Evolutionary conservation across 2,888 invertebrate species (phyloP), one percentile per base, ranked within the genome.

Genomic region (Eupithecia exiguata): DNA sequence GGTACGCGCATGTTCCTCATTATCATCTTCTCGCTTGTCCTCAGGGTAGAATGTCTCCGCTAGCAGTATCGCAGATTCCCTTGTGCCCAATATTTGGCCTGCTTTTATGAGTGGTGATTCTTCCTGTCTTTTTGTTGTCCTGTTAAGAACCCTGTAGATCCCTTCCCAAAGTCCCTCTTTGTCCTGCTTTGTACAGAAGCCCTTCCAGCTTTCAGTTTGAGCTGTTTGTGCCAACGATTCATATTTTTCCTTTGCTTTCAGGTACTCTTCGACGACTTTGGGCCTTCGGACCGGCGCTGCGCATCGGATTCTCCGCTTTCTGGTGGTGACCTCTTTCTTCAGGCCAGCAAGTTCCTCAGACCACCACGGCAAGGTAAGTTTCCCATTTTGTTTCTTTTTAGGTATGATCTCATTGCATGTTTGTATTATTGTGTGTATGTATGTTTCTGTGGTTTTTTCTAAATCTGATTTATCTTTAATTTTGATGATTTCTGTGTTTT

Each of bases 11-110:
- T 78, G 78, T 21, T 74, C 72, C 1, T 43, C 68, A 16, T 68
- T 76, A 36, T 78, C 76, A 0, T 68, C 43, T 0, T 18, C 36
- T 3, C 5, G 16, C 1, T 6, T 7, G 46, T 76, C 78, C 1
- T 68, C 72, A 9, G 78, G 74, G 62, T 76, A 78, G 46, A 78
- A 78, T 14, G 73, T 74, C 12, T 69, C 73, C 0, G 76, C 75
- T 12, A 77, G 35, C 0, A 68, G 1, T 40, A 62, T n/a, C 0
- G 70, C 77, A 0, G 77, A 75, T 43, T 71, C 65, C 3, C n/a
- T 16, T 7, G 58, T 12, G 1, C 16, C n/a, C 12, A 77, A 14
- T 0, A 16, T 14, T 18, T 0, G 30, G 9, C 75, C 71, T 0
- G 66, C 61, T 6, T 61, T 43, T 0, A 16, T 38, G 0, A 75